Base-by-base conservation (phyloP, 53 echinoderm and acorn worm genomes). In the Temnopleurus reevesii region DNA sequence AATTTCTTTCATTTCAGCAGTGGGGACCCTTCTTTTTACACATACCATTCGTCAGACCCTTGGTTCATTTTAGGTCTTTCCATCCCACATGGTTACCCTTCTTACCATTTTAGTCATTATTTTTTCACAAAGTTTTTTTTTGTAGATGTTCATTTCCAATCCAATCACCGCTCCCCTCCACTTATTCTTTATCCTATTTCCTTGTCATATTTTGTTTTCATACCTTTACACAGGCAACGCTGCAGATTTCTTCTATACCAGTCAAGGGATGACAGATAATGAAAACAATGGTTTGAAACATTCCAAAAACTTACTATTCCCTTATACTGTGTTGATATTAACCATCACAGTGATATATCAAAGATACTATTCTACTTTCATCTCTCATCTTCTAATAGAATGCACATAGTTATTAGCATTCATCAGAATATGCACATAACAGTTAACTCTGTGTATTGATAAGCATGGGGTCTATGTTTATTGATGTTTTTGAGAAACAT, bases 201-300 rank as follows among this genome's bases (percentile, higher is more conserved):
- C 79, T 49, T 49, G 26, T 30, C 55, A 36, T 83, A 36, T 83
- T 83, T 83, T 83, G 19, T 53, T 55, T 55, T 55, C 27, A 24
- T 17, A 24, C 25, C 58, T 25, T 45, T 4, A 17, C 46, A 60
- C 85, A 85, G 85, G 60, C 41, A 27, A 18, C 41, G 59, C 85
- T 13, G 36, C 85, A 12, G 85, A 59, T 23, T 85, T 85, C 85
- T 60, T 23, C 85, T 85, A 85, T 58, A 85, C 85, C 21, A 85
- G 31, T 29, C 85, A 85, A 85, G 85, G 85, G n/a, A 27, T 46
- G 0, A 3, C 27, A 19, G 53, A 83, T 23, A 56, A 41, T 71
- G 36, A 71, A 38, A 31, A 10, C 63, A 79, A 47, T 79, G 79
- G 79, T 79, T 79, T 49, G 79, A 29, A 28, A 47, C 10, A 2